phyloP scores from a whole-genome alignment of 2,797 vertebrate genomes.

The Hoplostethus mediterraneus region DNA sequence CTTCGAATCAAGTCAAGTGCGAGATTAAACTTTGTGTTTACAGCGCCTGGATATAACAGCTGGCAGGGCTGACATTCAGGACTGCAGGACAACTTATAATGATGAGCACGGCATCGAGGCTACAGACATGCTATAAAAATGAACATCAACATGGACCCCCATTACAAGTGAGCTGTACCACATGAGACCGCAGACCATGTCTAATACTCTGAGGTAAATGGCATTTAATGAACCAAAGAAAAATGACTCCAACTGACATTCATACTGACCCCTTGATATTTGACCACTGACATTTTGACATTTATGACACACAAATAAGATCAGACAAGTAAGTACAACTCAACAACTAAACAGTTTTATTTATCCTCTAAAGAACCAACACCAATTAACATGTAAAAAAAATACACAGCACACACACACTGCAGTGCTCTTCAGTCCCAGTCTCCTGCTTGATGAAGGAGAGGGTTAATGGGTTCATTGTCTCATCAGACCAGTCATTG shows the following conservation, averaged over 20 bases:
- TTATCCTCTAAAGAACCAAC: constrained; percentile 9
- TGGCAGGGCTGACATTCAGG: constrained; percentile 19
- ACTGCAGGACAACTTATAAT: constrained; percentile 17
- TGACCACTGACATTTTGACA: not conserved
- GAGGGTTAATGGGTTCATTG: constrained; percentile 19
- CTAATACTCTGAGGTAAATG: constrained; percentile 16
- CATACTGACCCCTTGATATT: not conserved
- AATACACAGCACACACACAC: constrained; percentile 10
- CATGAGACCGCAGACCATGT: constrained; percentile 14
- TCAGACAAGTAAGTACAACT: too few relatives aligned
- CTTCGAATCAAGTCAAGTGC: constrained; percentile 3
- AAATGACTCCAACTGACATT: too few relatives aligned
- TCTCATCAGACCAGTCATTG: not conserved
- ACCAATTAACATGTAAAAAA: constrained; percentile 37
- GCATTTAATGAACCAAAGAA: too few relatives aligned
- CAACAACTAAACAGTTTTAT: constrained; percentile 25
- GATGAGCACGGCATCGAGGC: not conserved
- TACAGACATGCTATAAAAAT: constrained; percentile 34
- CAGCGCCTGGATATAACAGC: not conserved
- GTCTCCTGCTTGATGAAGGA: not conserved
- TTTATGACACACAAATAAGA: not conserved
- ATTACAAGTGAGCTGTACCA: constrained; percentile 13
- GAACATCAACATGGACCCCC: constrained; percentile 23
- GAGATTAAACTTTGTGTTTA: constrained; percentile 19
- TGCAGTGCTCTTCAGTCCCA: not conserved